These are phyloP conservation scores for Cercocebus atys DNA, from an alignment of 2,113 vertebrate species.

Conservation along the genomic window DNA sequence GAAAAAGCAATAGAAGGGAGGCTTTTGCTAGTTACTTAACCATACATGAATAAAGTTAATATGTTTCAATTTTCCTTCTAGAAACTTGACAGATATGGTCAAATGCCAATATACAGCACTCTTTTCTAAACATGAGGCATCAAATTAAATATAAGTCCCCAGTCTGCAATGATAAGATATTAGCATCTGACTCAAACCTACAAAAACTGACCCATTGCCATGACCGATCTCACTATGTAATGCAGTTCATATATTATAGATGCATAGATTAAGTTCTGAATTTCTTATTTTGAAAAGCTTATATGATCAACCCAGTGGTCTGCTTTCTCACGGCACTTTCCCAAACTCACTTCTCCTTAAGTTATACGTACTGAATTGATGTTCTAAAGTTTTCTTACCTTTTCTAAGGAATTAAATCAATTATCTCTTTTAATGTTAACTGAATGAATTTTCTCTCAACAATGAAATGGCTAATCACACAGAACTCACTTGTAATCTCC, in stretches of 20 bases:
- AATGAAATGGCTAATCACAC: not conserved
- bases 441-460: not conserved
- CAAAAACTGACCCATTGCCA: not conserved
- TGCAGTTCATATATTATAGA: not conserved
- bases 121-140: constrained; percentile 33
- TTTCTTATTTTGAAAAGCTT: not conserved
- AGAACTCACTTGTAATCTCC: not conserved
- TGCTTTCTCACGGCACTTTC: not conserved
- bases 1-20: not conserved
- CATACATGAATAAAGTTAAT: constrained; percentile 64
- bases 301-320: not conserved
- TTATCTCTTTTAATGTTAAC: not conserved
- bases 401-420: not conserved
- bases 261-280: not conserved
- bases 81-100: constrained; percentile 52
- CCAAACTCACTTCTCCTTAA: not conserved
- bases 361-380: not conserved
- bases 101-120: constrained; percentile 45
- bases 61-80: constrained; percentile 56
- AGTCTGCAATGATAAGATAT: not conserved
- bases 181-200: constrained; percentile 17
- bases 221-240: not conserved
- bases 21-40: constrained; percentile 36
- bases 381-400: not conserved
- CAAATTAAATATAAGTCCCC: constrained; percentile 30